Conservation (phyloP, 2,888 invertebrate species). For the Tenthredo notha region DNA sequence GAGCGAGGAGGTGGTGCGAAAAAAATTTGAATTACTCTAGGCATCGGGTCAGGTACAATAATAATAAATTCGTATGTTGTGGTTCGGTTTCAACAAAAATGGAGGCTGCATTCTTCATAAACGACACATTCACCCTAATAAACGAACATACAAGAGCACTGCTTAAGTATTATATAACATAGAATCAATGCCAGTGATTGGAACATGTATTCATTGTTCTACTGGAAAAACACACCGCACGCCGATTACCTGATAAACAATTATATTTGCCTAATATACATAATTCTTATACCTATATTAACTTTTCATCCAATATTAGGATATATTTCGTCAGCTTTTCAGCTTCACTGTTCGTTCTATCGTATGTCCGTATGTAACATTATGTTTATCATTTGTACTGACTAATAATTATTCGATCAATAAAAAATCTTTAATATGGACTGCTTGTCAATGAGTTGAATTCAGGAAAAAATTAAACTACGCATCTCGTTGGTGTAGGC, state of each 20-base stretch:
- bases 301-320: not conserved
- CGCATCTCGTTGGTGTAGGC: not conserved
- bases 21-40: not conserved
- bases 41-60: constrained; percentile 12
- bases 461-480: not conserved
- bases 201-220: not conserved
- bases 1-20: not conserved
- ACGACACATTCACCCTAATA: not conserved
- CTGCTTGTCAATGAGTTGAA: not conserved
- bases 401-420: constrained; percentile 21
- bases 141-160: constrained; percentile 7
- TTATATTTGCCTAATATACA: not conserved
- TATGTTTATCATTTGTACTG: constrained; percentile 33
- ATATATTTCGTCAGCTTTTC: constrained; percentile 17
- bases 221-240: not conserved
- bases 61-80: constrained; percentile 13
- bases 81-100: not conserved
- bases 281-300: not conserved
- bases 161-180: constrained; percentile 9
- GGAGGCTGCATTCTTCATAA: not conserved
- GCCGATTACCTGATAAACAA: constrained; percentile 16
- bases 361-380: not conserved
- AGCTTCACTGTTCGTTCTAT: constrained; percentile 1
- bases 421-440: constrained; percentile 35
- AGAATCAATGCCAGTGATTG: constrained; percentile 19